Evolutionary conservation across 2,888 invertebrate genomes (phyloP), one percentile per base, ranked within the genome.

Genomic region (Rhaphigaster nebulosa): DNA sequence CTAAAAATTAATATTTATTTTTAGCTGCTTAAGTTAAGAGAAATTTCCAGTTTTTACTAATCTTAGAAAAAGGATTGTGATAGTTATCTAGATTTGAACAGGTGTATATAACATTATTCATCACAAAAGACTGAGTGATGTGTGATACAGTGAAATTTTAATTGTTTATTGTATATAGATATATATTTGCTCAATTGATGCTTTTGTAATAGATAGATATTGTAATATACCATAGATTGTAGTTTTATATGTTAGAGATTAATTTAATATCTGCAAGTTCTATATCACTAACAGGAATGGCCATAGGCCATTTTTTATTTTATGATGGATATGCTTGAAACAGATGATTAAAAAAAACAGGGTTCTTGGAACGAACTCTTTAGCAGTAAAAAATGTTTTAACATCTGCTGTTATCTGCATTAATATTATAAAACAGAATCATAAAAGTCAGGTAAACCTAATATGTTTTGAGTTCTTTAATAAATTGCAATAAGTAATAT

Each of bases 71-170:
- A 76, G 8, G 1, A 76, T 34, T 76, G 70, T 38, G 70, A 76
- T 76, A 38, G 38, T 20, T 20, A 20, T 18, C 20, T 38, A 8
- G 70, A 23, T 20, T 38, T 20, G 6, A 20, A 76, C 70, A 76
- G 23, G 20, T 76, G 34, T 65, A 5, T n/a, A n/a, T 34, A 29
- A 76, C 20, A 3, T 23, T 38, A 20, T 76, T 76, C 70, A 76
- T 76, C 70, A 76, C 34, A 38, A 76, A 76, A 76, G 70, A 76
- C 70, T 76, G 38, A 29, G 65, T 76, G 70, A 38, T 76, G 34
- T 76, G 70, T 70, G 70, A 34, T 70, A 34, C 18, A 38, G 38
- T 20, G 15, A 76, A 76, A 38, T 76, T 38, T 38, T 38, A 76
- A 20, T 38, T 38, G 34, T 76, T 65, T 38, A 76, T 76, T 38